These are phyloP conservation scores for Sebastes melanostomus DNA, from an alignment of 2,797 vertebrate species.

Conservation along the genomic window DNA sequence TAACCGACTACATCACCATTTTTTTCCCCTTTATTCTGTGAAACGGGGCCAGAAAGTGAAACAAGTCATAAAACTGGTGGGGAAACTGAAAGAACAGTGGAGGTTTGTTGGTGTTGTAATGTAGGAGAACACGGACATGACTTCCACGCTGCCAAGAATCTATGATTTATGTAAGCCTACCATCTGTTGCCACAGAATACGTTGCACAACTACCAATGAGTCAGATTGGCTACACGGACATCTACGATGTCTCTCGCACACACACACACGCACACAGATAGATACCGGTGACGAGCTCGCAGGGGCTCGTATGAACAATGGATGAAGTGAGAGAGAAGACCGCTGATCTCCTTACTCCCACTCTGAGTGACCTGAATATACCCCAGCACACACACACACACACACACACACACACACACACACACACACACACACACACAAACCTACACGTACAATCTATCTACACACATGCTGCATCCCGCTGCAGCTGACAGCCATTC, in stretches of 20 bases:
- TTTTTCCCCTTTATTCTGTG: not conserved
- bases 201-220: constrained; percentile 63
- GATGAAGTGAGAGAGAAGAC: constrained; percentile 72
- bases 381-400: constrained; percentile 17
- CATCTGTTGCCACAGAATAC: constrained; percentile 75
- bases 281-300: constrained; percentile 48
- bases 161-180: constrained; percentile 73
- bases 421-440: constrained; percentile 22
- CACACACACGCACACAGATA: constrained; percentile 43
- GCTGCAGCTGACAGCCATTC: constrained; percentile 74
- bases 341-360: constrained; percentile 67
- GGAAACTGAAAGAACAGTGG: constrained; percentile 11
- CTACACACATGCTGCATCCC: constrained; percentile 37
- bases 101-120: constrained; percentile 67
- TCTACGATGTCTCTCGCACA: constrained; percentile 41
- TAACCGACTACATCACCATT: not conserved
- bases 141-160: constrained; percentile 61
- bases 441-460: constrained; percentile 3
- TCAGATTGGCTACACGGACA: constrained; percentile 59
- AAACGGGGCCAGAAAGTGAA: constrained; percentile 38
- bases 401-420: constrained; percentile 21
- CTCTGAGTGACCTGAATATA: constrained; percentile 61
- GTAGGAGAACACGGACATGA: constrained; percentile 59
- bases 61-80: constrained; percentile 33
- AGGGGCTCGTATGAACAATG: constrained; percentile 73